Percentiles rank a stretch among this genome's conserved stretches.
Conservation (phyloP, 2,888 invertebrate genomes). For the Agriopis marginaria region DNA sequence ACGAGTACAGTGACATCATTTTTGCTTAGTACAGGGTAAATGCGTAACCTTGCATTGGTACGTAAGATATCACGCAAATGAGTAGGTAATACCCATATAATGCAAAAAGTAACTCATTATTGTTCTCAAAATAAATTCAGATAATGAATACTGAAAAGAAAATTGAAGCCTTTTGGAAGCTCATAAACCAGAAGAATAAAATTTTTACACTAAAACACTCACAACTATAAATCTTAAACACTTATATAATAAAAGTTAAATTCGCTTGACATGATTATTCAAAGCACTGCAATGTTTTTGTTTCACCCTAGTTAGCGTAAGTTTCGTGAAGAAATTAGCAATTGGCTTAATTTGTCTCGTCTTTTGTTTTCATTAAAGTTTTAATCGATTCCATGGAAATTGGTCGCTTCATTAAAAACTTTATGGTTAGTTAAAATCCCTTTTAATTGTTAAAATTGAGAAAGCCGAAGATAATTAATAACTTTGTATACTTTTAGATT, state of each 20-base stretch:
- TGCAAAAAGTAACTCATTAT: no score
- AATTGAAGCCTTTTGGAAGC: conserved; percentile 23
- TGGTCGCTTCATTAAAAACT: conserved; percentile 1
- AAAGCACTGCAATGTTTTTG: conserved; percentile 25
- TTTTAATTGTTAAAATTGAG: neutral
- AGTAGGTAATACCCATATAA: no score
- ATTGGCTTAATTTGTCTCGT: conserved; percentile 39
- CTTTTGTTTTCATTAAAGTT: conserved; percentile 44
- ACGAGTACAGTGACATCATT: no score
- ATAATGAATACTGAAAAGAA: conserved; percentile 22
- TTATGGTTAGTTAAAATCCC: neutral
- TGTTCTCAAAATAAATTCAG: neutral
- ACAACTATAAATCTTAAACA: conserved; percentile 5
- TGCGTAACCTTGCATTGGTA: no score
- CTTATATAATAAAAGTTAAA: conserved; percentile 17
- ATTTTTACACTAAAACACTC: conserved; percentile 25
- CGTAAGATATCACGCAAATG: no score
- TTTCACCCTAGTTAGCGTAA: conserved; percentile 41
- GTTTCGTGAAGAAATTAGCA: conserved; percentile 44
- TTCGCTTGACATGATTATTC: neutral
- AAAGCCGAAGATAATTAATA: no score
- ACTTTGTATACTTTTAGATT: no score
- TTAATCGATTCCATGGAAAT: conserved; percentile 29
- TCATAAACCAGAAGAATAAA: conserved; percentile 24
- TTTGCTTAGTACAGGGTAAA: no score